Conservation (phyloP, 2,113 vertebrate species). For the Galeopterus variegatus region DNA sequence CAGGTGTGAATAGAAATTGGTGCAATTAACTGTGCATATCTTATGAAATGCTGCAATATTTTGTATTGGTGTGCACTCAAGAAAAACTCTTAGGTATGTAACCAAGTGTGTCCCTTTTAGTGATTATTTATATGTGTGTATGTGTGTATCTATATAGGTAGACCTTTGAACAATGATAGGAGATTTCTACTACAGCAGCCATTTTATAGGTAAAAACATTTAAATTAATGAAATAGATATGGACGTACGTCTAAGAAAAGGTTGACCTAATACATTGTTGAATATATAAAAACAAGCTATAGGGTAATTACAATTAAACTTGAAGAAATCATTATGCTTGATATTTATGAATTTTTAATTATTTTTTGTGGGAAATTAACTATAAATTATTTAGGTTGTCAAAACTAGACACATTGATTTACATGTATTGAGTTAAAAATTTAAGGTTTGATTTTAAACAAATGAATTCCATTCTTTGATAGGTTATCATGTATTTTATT, state of each 20-base stretch:
- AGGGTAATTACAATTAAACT: neutral
- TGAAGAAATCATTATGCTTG: neutral
- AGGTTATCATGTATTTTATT: neutral
- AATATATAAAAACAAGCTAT: neutral
- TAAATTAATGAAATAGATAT: neutral
- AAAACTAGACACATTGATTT: neutral
- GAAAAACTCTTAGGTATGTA: neutral
- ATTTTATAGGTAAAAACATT: neutral
- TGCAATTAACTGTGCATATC: neutral
- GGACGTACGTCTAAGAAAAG: neutral
- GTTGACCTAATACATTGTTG: neutral
- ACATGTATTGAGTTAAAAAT: neutral
- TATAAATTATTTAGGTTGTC: neutral
- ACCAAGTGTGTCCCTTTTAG: neutral
- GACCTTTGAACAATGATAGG: neutral
- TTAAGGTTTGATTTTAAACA: neutral
- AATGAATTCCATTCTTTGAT: neutral
- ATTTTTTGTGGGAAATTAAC: neutral
- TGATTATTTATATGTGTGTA: neutral
- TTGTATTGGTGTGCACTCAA: neutral
- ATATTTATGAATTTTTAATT: neutral
- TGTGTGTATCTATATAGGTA: too few relatives aligned
- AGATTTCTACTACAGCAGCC: neutral
- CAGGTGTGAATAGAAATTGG: neutral
- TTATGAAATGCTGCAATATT: neutral